Conservation (phyloP, 2,888 invertebrate species). For the Selenia dentaria region DNA sequence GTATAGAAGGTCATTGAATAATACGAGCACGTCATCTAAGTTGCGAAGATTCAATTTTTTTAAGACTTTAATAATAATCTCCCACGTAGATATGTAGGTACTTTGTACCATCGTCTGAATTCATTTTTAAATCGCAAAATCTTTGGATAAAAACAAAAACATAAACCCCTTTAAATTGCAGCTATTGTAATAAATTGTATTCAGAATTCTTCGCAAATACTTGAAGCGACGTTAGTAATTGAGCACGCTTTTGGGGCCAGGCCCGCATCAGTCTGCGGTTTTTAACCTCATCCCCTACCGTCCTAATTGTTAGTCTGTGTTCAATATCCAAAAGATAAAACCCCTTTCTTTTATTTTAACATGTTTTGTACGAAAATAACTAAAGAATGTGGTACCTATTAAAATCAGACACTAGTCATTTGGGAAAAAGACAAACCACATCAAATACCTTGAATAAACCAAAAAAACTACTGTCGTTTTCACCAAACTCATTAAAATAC, state of each 20-base stretch:
- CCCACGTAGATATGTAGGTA: no score
- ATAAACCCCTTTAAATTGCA: neutral
- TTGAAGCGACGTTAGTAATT: constrained; percentile 1
- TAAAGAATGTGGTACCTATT: neutral
- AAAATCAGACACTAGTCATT: constrained; percentile 1
- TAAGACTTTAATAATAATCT: no score
- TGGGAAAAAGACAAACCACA: neutral
- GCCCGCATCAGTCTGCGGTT: constrained; percentile 11
- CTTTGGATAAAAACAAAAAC: no score
- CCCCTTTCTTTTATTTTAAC: neutral
- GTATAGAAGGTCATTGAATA: no score
- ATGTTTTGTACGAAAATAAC: neutral
- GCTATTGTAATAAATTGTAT: neutral
- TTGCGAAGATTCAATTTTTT: no score
- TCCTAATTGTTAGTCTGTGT: constrained; percentile 1
- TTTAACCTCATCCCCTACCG: constrained; percentile 5
- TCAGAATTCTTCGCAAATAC: neutral
- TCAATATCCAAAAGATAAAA: constrained; percentile 6
- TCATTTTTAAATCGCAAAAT: no score
- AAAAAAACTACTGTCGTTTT: no score
- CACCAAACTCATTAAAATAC: no score
- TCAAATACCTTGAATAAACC: neutral
- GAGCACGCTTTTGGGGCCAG: constrained; percentile 1
- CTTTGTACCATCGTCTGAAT: no score
- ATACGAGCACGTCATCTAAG: no score